These are phyloP conservation scores for Cybosia mesomella DNA, from an alignment of 2,888 invertebrate species.

Conservation along the genomic window DNA sequence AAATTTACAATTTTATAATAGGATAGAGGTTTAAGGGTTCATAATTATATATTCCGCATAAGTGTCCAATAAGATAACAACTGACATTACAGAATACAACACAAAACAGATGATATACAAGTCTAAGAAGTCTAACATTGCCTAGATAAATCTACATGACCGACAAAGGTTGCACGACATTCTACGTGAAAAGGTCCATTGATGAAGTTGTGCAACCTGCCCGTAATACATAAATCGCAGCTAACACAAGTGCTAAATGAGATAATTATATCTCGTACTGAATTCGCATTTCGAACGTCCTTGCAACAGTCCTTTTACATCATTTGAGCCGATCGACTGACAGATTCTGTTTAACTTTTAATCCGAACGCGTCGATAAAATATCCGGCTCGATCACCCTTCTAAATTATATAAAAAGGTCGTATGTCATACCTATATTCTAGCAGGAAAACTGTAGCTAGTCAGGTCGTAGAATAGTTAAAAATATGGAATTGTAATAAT, in stretches of 20 bases:
- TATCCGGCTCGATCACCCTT: constrained; percentile 15
- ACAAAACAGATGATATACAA: too few species aligned
- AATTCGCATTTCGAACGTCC: constrained; percentile 40
- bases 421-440: not conserved
- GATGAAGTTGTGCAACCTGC: constrained; percentile 38
- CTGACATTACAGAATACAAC: too few species aligned
- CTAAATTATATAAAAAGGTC: constrained; percentile 1
- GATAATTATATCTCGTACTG: constrained; percentile 22
- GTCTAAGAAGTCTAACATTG: constrained; percentile 39
- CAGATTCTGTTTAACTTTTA: constrained; percentile 3
- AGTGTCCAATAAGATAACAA: too few species aligned
- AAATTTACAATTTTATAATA: too few species aligned
- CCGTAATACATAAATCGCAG: constrained; percentile 39
- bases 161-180: constrained; percentile 48
- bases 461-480: not conserved
- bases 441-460: not conserved
- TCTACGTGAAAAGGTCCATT: constrained; percentile 45
- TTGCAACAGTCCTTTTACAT: constrained; percentile 48
- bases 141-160: constrained; percentile 30
- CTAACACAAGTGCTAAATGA: constrained; percentile 26
- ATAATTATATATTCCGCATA: too few species aligned
- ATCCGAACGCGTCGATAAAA: constrained; percentile 16
- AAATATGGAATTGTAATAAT: not conserved
- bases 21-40: too few species aligned
- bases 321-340: constrained; percentile 34